Base-by-base conservation (phyloP, 2,888 invertebrate species). In the Leptothorax acervorum region DNA sequence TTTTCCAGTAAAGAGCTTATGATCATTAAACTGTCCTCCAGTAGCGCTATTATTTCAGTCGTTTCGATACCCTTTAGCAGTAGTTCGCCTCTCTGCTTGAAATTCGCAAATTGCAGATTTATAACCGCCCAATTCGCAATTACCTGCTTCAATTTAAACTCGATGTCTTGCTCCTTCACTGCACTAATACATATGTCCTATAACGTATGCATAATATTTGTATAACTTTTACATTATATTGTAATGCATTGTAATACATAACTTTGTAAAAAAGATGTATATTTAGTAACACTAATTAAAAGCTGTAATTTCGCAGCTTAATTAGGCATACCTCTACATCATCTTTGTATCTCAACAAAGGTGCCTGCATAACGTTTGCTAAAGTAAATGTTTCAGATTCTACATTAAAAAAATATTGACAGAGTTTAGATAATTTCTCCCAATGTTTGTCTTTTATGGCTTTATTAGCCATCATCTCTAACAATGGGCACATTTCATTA, bases 181-280 rank as follows among this genome's bases (percentile, higher is more conserved):
- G 98, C 98, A 92, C 98, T 97, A 53, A 98, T 97, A 92, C 98
- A 98, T 90, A 98, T 97, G 93, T 98, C 98, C 97, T 97, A 86
- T 45, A 92, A 28, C 5, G 0, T 6, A 28, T 12, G 0, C 3
- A 28, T 12, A 12, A 65, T 63, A 15, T 53, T 39, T 39, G 11
- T 35, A 55, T 42, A 57, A 57, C 18, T 42, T 70, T 68, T 53
- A 53, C 39, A 31, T 35, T 45, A 9, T 45, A 15, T 15, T 55
- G 4, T 48, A 15, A 51, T 62, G 8, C 55, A 28, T 35, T n/a
- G 11, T 62, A 68, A 28, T 31, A 15, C 15, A 5, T 57, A 28
- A 18, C 18, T 48, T 68, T 31, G 28, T 31, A 35, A 53, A 31
- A 31, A 39, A 75, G 63, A 62, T 9, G 39, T 39, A 23, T 1